Evolutionary conservation across 2,797 vertebrate genomes (phyloP).

Genomic region (Saxicola maurus): DNA sequence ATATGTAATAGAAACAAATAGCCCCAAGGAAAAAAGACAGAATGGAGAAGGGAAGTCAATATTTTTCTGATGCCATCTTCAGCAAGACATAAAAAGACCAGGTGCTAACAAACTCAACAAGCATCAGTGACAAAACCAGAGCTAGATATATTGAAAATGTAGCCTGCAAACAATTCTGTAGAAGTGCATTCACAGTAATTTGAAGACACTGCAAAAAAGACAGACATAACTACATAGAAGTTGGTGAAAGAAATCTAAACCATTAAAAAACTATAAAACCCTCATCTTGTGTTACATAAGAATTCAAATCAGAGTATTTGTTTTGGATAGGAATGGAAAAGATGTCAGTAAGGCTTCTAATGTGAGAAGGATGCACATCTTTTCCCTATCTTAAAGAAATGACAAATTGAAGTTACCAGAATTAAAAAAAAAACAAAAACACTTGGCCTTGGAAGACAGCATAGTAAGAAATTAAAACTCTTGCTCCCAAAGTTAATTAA

Average conservation of each 20-base stretch:
- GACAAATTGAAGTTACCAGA: background rate
- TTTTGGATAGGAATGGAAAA: background rate
- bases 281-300: background rate
- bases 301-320: background rate
- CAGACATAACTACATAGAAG: background rate
- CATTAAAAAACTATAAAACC: accelerated
- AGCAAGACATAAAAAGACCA: background rate
- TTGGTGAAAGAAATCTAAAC: background rate
- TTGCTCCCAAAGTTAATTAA: background rate
- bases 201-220: background rate
- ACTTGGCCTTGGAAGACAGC: background rate
- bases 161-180: background rate
- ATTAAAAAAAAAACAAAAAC: background rate
- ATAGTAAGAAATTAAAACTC: background rate
- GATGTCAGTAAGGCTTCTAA: background rate
- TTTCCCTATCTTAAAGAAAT: background rate
- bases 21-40: background rate
- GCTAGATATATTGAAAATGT: background rate
- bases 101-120: background rate
- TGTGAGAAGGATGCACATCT: background rate
- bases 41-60: background rate
- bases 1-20: background rate
- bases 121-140: background rate
- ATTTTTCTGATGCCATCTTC: background rate
- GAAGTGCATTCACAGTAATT: background rate